Percentiles rank a stretch among this genome's conserved stretches.
phyloP scores from a whole-genome alignment of 2,113 vertebrate genomes.

The Heterochromis multidens region DNA sequence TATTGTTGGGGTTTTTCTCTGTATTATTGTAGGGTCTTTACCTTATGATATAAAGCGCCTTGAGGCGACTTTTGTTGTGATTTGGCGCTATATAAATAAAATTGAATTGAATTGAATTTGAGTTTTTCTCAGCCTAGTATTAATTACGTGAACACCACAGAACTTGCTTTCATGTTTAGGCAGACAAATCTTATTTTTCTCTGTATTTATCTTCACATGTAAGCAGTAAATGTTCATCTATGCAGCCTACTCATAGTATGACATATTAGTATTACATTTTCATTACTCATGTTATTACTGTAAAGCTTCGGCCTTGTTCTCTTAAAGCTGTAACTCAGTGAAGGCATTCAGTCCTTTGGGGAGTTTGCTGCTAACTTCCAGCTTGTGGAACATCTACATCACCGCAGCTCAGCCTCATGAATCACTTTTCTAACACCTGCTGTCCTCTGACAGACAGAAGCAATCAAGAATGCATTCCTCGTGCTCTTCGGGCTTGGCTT shows the following conservation, averaged over 20 bases:
- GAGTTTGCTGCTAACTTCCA: neutral
- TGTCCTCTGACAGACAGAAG: constrained; percentile 25
- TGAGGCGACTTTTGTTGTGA: too few relatives aligned
- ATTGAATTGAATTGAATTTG: too few relatives aligned
- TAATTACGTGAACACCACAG: too few relatives aligned
- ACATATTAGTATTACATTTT: neutral
- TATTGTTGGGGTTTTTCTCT: too few relatives aligned
- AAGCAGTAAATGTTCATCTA: neutral
- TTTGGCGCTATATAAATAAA: too few relatives aligned
- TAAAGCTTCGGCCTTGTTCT: neutral
- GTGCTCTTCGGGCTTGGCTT: neutral
- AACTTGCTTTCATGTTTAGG: too few relatives aligned
- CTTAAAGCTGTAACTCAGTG: neutral
- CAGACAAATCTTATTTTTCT: neutral
- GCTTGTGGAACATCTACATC: constrained; percentile 7
- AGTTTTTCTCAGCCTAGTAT: too few relatives aligned
- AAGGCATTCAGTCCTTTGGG: neutral
- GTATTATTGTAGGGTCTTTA: too few relatives aligned
- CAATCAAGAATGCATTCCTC: neutral
- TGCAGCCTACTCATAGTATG: neutral
- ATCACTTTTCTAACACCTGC: constrained; percentile 20
- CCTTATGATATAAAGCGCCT: too few relatives aligned
- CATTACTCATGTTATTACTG: neutral
- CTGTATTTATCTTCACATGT: too few relatives aligned
- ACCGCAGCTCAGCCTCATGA: neutral